phyloP scores from a whole-genome alignment of 1,140 invertebrate genomes.

The Megalonaias nervosa region DNA sequence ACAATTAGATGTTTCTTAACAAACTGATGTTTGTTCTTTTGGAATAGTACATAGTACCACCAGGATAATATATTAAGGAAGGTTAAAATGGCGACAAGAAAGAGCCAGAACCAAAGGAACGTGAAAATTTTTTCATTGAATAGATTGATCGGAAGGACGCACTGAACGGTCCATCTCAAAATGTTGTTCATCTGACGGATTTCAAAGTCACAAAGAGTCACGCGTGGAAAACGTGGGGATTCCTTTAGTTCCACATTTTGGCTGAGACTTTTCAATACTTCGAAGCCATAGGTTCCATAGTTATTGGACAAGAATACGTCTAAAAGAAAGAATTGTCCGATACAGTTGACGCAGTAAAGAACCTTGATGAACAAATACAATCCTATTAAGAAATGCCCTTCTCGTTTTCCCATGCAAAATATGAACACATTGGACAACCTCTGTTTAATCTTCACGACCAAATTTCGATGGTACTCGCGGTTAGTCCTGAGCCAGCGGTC shows the following conservation, averaged over 20 bases:
- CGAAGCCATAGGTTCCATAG: conserved; percentile 69
- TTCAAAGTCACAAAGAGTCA: conserved; percentile 74
- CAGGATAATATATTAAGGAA: conserved; percentile 63
- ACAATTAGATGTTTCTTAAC: conserved; percentile 67
- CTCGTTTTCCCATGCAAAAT: conserved; percentile 68
- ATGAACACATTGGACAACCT: conserved; percentile 52
- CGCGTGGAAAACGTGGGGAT: conserved; percentile 70
- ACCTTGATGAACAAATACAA: conserved; percentile 73
- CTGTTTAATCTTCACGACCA: conserved; percentile 48
- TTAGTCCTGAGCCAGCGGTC: conserved; percentile 57
- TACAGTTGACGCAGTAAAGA: conserved; percentile 71
- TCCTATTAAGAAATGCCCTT: conserved; percentile 71
- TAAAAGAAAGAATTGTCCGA: conserved; percentile 73
- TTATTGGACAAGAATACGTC: conserved; percentile 71
- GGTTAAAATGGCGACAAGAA: conserved; percentile 64
- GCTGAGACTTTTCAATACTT: conserved; percentile 66
- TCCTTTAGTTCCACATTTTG: conserved; percentile 66
- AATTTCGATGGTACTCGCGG: conserved; percentile 51
- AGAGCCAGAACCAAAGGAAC: conserved; percentile 63
- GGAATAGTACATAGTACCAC: conserved; percentile 53
- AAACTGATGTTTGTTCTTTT: conserved; percentile 53
- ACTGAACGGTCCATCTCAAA: conserved; percentile 70
- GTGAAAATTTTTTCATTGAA: conserved; percentile 75
- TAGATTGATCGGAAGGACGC: conserved; percentile 74
- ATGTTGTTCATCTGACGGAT: conserved; percentile 71